Base-by-base conservation (phyloP, 2,797 vertebrate genomes). In the Chromobotia macracanthus region DNA sequence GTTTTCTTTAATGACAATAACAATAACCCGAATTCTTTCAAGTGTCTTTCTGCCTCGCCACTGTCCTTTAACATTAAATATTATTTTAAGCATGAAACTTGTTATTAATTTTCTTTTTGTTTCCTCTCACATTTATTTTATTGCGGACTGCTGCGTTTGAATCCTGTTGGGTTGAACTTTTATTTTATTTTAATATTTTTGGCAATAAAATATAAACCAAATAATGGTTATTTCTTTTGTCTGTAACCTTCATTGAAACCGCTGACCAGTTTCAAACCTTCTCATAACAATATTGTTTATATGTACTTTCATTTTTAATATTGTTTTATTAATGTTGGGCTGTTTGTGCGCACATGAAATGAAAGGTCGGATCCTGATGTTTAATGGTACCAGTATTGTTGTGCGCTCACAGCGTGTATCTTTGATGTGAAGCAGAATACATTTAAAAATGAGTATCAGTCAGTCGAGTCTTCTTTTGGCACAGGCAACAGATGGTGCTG, bases 401-500 rank as follows among this genome's bases (percentile, higher is more conserved):
- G 41, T 35, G 65, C 41, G 31, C 53, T 2, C 53, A 55, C 51
- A 35, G 9, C 25, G 31, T 48, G 53, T 41, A 28, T 56, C 66
- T 80, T 75, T 75, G 72, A 70, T 64, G 70, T 73, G 75, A 81
- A 63, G 85, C 53, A 60, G 69, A 87, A 87, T 88, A 87, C 90
- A 89, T 87, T 85, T 81, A 84, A 84, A 87, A 79, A 50, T 79
- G 84, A 87, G 81, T 88, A 87, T 88, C 83, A 79, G 79, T 87
- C 86, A 82, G 84, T 80, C 72, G 77, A 80, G 85, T 84, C 85
- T 77, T 84, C 85, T 77, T 58, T 65, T 60, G 82, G 82, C 86
- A 88, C 72, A 51, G 58, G 88, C 88, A 87, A 88, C 89, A 92
- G 91, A 92, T 92, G 91, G 91, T 85, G 18, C 81, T 89, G 89